Conservation (phyloP, 37 sponge, comb jelly and placozoan genomes). For the Halisarca cf. caerulea region DNA sequence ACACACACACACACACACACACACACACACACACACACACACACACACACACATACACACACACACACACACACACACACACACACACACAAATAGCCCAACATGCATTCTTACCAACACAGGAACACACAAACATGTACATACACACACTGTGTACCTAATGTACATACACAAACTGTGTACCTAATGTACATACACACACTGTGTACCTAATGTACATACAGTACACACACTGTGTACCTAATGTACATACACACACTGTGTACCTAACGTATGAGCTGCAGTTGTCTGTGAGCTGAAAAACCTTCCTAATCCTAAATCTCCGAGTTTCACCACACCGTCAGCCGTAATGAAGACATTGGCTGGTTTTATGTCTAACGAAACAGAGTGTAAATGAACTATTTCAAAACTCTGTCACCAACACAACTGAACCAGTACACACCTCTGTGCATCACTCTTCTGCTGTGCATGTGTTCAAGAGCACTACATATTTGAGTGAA, state of each 20-base stretch:
- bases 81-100: too few species aligned
- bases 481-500: slow-evolving; percentile 95
- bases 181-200: background rate
- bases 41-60: too few species aligned
- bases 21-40: too few species aligned
- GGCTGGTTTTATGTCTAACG: slow-evolving; percentile 96
- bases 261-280: slow-evolving; percentile 94
- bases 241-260: background rate
- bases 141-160: too few species aligned
- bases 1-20: too few species aligned
- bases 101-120: too few species aligned
- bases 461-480: slow-evolving; percentile 96
- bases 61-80: too few species aligned
- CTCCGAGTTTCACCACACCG: slow-evolving; percentile 97
- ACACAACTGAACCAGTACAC: background rate
- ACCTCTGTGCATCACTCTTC: slow-evolving; percentile 99
- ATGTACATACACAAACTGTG: background rate
- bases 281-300: slow-evolving; percentile 98
- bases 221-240: too few species aligned
- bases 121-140: too few species aligned
- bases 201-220: too few species aligned
- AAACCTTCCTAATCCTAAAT: slow-evolving; percentile 95
- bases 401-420: background rate
- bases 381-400: background rate
- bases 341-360: slow-evolving; percentile 97